phyloP scores from a whole-genome alignment of 2,888 invertebrate species.

The Cryptops parisi region DNA sequence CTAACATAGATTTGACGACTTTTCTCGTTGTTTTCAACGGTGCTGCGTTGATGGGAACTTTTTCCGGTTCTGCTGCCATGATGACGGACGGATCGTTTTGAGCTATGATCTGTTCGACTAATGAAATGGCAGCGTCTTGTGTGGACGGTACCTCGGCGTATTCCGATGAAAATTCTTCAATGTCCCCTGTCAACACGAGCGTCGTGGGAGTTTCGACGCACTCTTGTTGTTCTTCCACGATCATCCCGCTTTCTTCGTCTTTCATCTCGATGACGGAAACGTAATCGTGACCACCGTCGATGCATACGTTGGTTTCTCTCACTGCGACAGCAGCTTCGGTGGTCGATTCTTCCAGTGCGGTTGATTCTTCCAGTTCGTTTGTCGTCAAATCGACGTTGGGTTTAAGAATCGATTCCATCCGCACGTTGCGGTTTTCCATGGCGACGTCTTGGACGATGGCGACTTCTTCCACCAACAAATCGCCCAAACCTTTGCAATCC shows the following conservation, averaged over 20 bases:
- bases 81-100: not conserved
- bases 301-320: not conserved
- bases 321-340: not conserved
- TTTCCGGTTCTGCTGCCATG: not conserved
- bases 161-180: too few relatives aligned
- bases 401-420: conserved; percentile 10
- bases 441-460: not conserved
- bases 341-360: not conserved
- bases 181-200: not conserved
- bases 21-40: not conserved
- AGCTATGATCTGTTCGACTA: not conserved
- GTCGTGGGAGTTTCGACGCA: not conserved
- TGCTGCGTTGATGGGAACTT: not conserved
- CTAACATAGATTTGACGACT: not conserved
- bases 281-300: conserved; percentile 9
- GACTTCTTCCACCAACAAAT: not conserved
- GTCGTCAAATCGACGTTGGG: not conserved
- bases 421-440: not conserved
- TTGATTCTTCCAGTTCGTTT: too few relatives aligned
- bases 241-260: not conserved
- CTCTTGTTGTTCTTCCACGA: not conserved
- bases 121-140: not conserved
- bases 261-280: not conserved
- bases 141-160: too few relatives aligned
- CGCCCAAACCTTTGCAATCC: not conserved